phyloP scores from a whole-genome alignment of 2,797 vertebrate genomes.

The Etheostoma perlongum region DNA sequence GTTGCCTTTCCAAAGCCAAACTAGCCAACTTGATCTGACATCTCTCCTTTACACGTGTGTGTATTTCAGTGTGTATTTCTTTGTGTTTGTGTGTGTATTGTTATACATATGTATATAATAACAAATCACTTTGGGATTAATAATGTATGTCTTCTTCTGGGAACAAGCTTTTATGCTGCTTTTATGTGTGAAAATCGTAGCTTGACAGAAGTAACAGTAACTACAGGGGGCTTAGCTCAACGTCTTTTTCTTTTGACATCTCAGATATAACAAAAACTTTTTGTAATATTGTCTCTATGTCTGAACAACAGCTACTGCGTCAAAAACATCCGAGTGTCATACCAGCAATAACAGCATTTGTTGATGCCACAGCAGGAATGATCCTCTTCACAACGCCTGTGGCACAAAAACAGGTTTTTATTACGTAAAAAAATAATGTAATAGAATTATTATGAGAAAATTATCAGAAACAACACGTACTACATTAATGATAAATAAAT shows the following conservation, averaged over 20 bases:
- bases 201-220: neutral
- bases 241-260: neutral
- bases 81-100: too few species aligned
- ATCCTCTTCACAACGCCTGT: conserved; percentile 97
- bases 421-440: neutral
- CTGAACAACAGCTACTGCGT: neutral
- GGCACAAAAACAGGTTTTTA: conserved; percentile 41
- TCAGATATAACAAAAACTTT: neutral
- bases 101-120: too few species aligned
- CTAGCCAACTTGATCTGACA: too few species aligned
- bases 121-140: too few species aligned
- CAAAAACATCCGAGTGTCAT: conserved; percentile 44
- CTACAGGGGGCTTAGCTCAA: neutral
- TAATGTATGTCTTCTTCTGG: too few species aligned
- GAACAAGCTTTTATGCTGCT: too few species aligned
- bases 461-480: neutral
- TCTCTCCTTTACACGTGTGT: too few species aligned
- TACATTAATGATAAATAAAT: neutral
- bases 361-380: conserved; percentile 97
- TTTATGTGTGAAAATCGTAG: fast-evolving
- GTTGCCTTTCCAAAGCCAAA: neutral
- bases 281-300: neutral
- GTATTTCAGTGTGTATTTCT: too few species aligned
- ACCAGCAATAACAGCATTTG: conserved; percentile 98
- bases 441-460: neutral